Evolutionary conservation across 1,140 invertebrate genomes (phyloP).

Genomic region (Antheraea mylitta): DNA sequence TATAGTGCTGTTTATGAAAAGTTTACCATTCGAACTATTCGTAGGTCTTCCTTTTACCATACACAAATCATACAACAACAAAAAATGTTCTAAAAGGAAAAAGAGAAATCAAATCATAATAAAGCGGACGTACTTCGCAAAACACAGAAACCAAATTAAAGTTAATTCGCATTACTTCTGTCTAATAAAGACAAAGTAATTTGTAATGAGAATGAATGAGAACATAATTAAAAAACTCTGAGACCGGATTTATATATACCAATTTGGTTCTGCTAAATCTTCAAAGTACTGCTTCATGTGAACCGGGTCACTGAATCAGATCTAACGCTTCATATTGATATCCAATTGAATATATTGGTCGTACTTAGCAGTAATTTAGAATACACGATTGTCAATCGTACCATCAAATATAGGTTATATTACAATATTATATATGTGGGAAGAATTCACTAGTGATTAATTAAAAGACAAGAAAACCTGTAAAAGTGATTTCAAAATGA

Average conservation of each 20-base stretch:
- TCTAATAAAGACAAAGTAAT: not conserved
- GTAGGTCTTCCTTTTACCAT: not conserved
- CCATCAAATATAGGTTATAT: too few species aligned
- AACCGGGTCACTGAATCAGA: not conserved
- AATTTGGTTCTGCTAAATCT: not conserved
- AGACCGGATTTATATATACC: not conserved
- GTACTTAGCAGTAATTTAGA: too few species aligned
- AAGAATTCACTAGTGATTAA: too few species aligned
- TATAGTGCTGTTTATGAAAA: too few species aligned
- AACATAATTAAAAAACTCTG: not conserved
- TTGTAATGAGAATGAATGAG: not conserved
- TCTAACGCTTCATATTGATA: not conserved
- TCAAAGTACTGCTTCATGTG: not conserved
- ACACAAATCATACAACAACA: not conserved
- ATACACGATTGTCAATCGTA: too few species aligned
- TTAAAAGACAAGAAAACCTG: too few species aligned
- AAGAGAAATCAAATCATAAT: not conserved
- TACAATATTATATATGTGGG: too few species aligned
- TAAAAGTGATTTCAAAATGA: too few species aligned
- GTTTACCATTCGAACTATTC: too few species aligned
- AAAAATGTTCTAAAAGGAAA: not conserved
- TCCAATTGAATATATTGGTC: not conserved
- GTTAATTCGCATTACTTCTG: not conserved
- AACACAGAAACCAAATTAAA: not conserved
- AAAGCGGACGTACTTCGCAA: not conserved